Evolutionary conservation across 2,888 invertebrate species (phyloP).

Genomic region (Dione vanillae): DNA sequence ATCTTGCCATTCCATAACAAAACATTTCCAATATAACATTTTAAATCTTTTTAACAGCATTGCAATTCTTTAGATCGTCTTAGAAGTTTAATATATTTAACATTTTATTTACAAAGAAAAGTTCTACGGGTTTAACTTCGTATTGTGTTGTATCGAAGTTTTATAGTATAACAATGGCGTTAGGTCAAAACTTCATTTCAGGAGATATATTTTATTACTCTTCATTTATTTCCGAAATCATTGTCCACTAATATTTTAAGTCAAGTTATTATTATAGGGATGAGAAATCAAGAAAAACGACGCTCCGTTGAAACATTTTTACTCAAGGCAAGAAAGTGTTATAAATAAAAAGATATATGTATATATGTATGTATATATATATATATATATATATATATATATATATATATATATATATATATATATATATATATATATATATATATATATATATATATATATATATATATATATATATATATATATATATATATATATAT

Average conservation of each 20-base stretch:
- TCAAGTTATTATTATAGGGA: neutral
- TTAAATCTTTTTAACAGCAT: constrained; percentile 1
- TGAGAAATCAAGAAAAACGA: too few species aligned
- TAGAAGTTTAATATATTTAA: constrained; percentile 21
- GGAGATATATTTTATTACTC: constrained; percentile 11
- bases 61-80: neutral
- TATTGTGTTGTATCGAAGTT: constrained; percentile 21
- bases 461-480: too few species aligned
- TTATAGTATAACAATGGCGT: constrained; percentile 16
- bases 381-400: too few species aligned
- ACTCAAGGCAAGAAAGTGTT: too few species aligned
- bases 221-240: neutral
- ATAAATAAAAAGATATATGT: too few species aligned
- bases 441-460: too few species aligned
- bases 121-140: constrained; percentile 9
- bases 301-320: too few species aligned
- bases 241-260: neutral
- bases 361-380: too few species aligned
- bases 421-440: too few species aligned
- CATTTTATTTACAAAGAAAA: constrained; percentile 22
- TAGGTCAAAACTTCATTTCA: constrained; percentile 9
- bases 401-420: too few species aligned
- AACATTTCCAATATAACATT: neutral
- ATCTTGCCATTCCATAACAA: neutral
- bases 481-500: too few species aligned